Evolutionary conservation across 2,888 invertebrate species (phyloP), one percentile per base, ranked within the genome.

Genomic region (Heliconius sara): DNA sequence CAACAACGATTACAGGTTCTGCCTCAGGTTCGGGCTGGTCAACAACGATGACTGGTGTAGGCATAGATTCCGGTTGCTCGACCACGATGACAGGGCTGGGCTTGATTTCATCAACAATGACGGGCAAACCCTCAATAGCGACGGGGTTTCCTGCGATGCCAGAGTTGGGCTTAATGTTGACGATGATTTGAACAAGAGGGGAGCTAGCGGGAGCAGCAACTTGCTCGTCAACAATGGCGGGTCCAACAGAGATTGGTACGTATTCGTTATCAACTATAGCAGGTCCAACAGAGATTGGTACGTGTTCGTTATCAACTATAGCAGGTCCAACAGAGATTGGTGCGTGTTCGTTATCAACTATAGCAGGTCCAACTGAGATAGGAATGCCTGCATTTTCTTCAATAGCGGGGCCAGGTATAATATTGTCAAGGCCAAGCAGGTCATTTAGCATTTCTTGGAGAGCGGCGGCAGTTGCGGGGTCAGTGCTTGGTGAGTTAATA

Each of bases 401-500:
- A 68, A 84, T 82, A 4, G 84, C 84, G 47, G 85, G 84, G 19
- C 84, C 85, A 22, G 83, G 79, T 27, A 70, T 52, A 82, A 85
- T 66, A 81, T 84, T 66, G 82, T 79, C 67, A 2, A 68, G 67
- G 6, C 67, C 86, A 60, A 86, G 85, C 65, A 84, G n/a, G 25
- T 84, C 83, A 1, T 80, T 78, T 34, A 86, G 86, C 84, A 86
- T 84, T 34, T 85, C 81, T 73, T 88, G 83, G 5, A 88, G 85
- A 10, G 83, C 84, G 19, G 85, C 86, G 78, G 88, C 88, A 77
- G 87, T 87, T 7, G 86, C 85, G 60, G 87, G 86, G 84, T 87
- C 83, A 10, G 87, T 86, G 87, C 84, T 87, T 68, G 88, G 88
- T 83, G 86, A 86, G 84, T 88, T 83, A 85, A 87, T 87, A 47